Evolutionary conservation across 2,797 vertebrate species (phyloP).

Genomic region (Protosalanx chinensis): DNA sequence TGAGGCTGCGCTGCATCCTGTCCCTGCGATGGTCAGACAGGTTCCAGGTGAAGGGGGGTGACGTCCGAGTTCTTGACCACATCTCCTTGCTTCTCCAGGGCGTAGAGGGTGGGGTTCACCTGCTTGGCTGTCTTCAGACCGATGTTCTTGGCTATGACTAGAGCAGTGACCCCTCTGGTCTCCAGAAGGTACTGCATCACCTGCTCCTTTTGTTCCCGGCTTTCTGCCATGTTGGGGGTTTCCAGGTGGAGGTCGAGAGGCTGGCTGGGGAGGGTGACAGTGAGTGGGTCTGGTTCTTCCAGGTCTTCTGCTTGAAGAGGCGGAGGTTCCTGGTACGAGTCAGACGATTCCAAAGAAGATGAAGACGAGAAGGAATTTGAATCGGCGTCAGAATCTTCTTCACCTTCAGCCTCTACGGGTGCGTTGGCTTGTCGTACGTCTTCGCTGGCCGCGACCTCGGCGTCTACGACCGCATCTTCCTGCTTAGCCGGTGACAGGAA

Average conservation of each 20-base stretch:
- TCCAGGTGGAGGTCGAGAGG: constrained; percentile 9
- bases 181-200: constrained; percentile 79
- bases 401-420: constrained; percentile 24
- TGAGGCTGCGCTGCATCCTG: constrained; percentile 81
- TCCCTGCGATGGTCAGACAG: constrained; percentile 78
- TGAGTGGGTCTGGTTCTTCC: constrained; percentile 5
- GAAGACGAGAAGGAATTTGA: constrained; percentile 44
- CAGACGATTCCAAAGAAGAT: constrained; percentile 42
- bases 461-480: not conserved
- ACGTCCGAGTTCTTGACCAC: constrained; percentile 62
- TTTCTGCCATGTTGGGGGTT: constrained; percentile 70
- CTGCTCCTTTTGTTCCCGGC: constrained; percentile 79
- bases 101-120: constrained; percentile 76
- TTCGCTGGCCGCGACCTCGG: not conserved
- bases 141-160: constrained; percentile 84
- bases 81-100: constrained; percentile 86
- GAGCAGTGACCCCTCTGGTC: constrained; percentile 66
- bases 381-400: constrained; percentile 60
- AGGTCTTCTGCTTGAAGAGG: constrained; percentile 20
- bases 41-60: constrained; percentile 76
- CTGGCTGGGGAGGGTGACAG: constrained; percentile 27
- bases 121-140: constrained; percentile 79
- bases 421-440: constrained; percentile 16
- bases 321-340: constrained; percentile 43
- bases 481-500: not conserved